Evolutionary conservation across 2,113 vertebrate genomes (phyloP).

Genomic region (Melanotaenia duboulayi): DNA sequence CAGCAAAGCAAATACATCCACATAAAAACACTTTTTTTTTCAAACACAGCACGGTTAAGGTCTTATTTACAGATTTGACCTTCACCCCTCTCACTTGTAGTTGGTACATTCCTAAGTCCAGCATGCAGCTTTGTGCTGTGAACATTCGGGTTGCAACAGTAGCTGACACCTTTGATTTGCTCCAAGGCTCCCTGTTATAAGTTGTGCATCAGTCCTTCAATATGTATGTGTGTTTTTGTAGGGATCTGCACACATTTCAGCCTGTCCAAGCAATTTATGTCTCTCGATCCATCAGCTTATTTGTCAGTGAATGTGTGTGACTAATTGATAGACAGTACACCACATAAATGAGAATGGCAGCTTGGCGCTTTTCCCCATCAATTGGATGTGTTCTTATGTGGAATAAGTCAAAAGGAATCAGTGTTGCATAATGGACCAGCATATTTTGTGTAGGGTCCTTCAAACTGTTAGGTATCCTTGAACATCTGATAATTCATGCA

Average conservation of each 20-base stretch:
- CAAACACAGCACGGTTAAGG: not conserved
- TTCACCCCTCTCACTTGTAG: slow-evolving; percentile 41
- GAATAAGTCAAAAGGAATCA: slow-evolving; percentile 31
- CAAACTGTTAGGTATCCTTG: not conserved
- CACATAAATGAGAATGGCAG: slow-evolving; percentile 48
- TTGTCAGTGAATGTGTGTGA: not conserved
- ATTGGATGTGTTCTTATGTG: slow-evolving; percentile 4
- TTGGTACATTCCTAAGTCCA: slow-evolving; percentile 39
- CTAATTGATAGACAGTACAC: slow-evolving; percentile 32
- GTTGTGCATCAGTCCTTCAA: not conserved
- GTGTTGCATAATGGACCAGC: not conserved
- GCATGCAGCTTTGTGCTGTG: slow-evolving; percentile 19
- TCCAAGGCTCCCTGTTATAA: slow-evolving; percentile 26
- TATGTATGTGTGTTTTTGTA: not conserved
- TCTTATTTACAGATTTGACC: slow-evolving; percentile 33
- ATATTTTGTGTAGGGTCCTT: slow-evolving; percentile 2
- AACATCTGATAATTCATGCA: slow-evolving; percentile 16
- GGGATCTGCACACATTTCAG: slow-evolving; percentile 1
- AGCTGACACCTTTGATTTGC: slow-evolving; percentile 59
- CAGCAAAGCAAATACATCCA: too few species aligned
- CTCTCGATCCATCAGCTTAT: not conserved
- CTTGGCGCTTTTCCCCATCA: slow-evolving; percentile 30
- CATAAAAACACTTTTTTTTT: not conserved
- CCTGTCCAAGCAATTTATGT: slow-evolving; percentile 23
- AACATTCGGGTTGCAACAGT: slow-evolving; percentile 26